Evolutionary conservation across 2,797 vertebrate species (phyloP).

Genomic region (Neoniphon sammara): DNA sequence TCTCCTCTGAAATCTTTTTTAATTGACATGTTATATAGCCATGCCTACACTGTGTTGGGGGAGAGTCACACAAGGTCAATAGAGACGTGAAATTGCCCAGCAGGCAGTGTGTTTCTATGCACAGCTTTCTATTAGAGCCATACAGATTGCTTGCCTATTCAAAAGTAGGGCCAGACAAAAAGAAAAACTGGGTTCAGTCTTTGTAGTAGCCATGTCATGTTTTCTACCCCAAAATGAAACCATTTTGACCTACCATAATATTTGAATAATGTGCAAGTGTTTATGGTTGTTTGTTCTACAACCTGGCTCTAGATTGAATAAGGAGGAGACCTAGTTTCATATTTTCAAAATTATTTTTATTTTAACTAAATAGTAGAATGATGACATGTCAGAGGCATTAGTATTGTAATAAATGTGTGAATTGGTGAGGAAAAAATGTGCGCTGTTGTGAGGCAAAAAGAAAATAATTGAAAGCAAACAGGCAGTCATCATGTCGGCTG

Average conservation of each 20-base stretch:
- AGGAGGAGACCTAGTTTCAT: too few relatives aligned
- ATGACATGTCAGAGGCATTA: too few relatives aligned
- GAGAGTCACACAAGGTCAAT: constrained; percentile 35
- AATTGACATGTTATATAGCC: constrained; percentile 59
- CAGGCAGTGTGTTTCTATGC: constrained; percentile 2
- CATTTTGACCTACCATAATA: not conserved
- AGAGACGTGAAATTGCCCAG: constrained; percentile 29
- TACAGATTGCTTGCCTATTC: constrained; percentile 8
- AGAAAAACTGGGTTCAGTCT: not conserved
- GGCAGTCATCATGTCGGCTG: too few relatives aligned
- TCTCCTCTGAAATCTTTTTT: constrained; percentile 53
- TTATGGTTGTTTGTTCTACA: not conserved
- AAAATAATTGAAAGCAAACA: too few relatives aligned
- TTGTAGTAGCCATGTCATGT: not conserved
- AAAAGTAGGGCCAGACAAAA: constrained; percentile 28
- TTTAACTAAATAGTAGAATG: too few relatives aligned
- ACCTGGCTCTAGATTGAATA: too few relatives aligned
- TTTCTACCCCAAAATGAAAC: constrained; percentile 3
- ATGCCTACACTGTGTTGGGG: constrained; percentile 22
- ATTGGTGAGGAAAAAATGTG: too few relatives aligned
- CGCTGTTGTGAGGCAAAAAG: too few relatives aligned
- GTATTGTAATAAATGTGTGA: too few relatives aligned
- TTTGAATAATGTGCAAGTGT: not conserved
- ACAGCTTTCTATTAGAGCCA: not conserved
- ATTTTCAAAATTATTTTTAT: too few relatives aligned